Percentiles rank a stretch among this genome's conserved stretches.
These are phyloP conservation scores for Epizoanthus stellaris DNA, from an alignment of 92 coral and sea anemone genomes.

Conservation along the genomic window DNA sequence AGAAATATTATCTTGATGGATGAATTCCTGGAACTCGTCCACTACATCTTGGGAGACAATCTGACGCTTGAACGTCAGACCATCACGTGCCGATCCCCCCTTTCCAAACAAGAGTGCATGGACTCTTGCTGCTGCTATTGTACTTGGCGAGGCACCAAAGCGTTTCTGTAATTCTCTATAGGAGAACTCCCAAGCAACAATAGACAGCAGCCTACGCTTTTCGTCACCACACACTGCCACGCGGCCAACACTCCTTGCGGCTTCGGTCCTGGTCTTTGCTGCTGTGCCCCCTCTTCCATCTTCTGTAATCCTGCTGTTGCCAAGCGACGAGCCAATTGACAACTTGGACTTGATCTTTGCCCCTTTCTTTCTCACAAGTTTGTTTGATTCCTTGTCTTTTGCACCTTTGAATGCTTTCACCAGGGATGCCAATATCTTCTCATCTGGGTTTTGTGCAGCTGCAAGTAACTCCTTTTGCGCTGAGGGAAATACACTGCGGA, in stretches of 20 bases:
- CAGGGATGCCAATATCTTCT: neutral
- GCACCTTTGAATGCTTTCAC: neutral
- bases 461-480: too few species aligned
- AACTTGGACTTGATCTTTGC: neutral
- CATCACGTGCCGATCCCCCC: slow-evolving; percentile 46
- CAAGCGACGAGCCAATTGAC: neutral
- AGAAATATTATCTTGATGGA: slow-evolving; percentile 51
- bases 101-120: slow-evolving; percentile 65
- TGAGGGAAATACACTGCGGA: neutral
- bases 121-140: slow-evolving; percentile 58
- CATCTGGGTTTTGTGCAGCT: neutral
- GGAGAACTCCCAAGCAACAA: slow-evolving; percentile 48
- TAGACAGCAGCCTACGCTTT: slow-evolving; percentile 23
- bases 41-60: slow-evolving; percentile 50
- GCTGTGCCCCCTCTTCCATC: neutral
- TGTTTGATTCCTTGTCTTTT: slow-evolving; percentile 12
- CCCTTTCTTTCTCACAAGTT: neutral
- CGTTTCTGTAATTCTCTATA: neutral
- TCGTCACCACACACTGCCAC: slow-evolving; percentile 17
- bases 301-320: neutral
- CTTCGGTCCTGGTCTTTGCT: neutral
- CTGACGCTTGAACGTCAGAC: slow-evolving; percentile 47
- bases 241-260: slow-evolving; percentile 8
- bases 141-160: slow-evolving; percentile 28
- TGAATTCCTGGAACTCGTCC: slow-evolving; percentile 48